Evolutionary conservation across 23 tunicate genomes (phyloP), one percentile per base, ranked within the genome.

Genomic region (Clavelina lepadiformis): DNA sequence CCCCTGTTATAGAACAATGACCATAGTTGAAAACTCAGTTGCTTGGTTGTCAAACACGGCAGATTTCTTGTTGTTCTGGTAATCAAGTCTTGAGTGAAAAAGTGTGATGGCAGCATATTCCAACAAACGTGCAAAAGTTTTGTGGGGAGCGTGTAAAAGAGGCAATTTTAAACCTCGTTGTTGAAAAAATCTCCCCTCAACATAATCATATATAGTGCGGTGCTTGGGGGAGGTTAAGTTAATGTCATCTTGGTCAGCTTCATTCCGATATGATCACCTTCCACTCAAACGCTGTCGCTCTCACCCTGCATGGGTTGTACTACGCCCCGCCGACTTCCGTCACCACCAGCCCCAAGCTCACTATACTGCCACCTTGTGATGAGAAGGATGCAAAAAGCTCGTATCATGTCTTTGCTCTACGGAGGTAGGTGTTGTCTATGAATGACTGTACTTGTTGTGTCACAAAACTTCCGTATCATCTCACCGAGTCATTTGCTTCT

Each of bases 281-380:
- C 30, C 72, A 80, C 36, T 80, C 86, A 41, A 80, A 80, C 38
- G 69, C 86, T 35, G 78, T 80, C 3, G 74, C 63, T 11, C 21
- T 80, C 29, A 50, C 69, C 28, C 62, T 80, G 63, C 46, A 63
- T 35, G 28, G 56, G n/a, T 51, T 36, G 15, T 71, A 23, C 37
- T 69, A 61, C 31, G 69, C 63, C 2, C 30, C 35, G 44, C 32
- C 61, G 18, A 70, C 38, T 15, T 63, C 71, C 5, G 65, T 80
- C 3, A 57, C 65, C n/a, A 5, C 33, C 28, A 46, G 27, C 11
- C 34, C 33, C n/a, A 51, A 31, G 3, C 3, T 28, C 53, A 20
- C 6, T 47, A 54, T 54, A 20, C 7, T 18, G 7, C 25, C 60
- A 19, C 7, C 21, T 20, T 46, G 3, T 30, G 71, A 75, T 22